Base-by-base conservation (phyloP, 1,140 invertebrate genomes). In the Ctenoplectra terminalis region DNA sequence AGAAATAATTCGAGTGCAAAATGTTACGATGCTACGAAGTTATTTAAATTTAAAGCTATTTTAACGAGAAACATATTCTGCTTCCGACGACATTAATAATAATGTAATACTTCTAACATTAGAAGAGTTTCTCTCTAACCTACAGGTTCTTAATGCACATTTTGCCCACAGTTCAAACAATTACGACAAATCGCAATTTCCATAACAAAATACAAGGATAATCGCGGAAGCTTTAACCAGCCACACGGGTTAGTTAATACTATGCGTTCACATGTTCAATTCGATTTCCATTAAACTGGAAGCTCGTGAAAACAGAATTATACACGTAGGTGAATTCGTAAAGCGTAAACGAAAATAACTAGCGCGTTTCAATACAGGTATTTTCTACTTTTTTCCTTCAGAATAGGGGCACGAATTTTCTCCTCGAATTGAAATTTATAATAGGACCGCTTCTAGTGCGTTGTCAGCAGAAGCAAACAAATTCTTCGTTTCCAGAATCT, bases 111-210 rank as follows among this genome's bases (percentile, higher is more conserved):
- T n/a, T n/a, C 8, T 46, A 8, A 17, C 66, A 17, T 69, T 34
- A 50, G 9, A n/a, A 52, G 29, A 13, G 31, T 13, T 31, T 34
- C 50, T 34, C 48, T 34, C 13, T 31, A 8, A 31, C 26, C 9
- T 23, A n/a, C 43, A 23, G 20, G 46, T 69, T 34, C n/a, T 15
- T 31, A 13, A n/a, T 9, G 31, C 20, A 23, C 20, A 70, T 50
- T 70, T 29, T 20, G 34, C 37, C 46, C 48, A 31, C 48, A 70
- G 34, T 70, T 20, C 67, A 70, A 70, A 70, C 67, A 50, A 9
- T 9, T 17, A 48, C 29, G 52, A 70, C 67, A 70, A 70, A 48
- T 70, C 46, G 48, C 29, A 50, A 70, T 70, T 70, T 70, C 46
- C 29, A 29, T 70, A 70, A 34, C 67, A 70, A 70, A 70, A 70